Base-by-base conservation (phyloP, 1,140 invertebrate species). In the Drosophila varians region DNA sequence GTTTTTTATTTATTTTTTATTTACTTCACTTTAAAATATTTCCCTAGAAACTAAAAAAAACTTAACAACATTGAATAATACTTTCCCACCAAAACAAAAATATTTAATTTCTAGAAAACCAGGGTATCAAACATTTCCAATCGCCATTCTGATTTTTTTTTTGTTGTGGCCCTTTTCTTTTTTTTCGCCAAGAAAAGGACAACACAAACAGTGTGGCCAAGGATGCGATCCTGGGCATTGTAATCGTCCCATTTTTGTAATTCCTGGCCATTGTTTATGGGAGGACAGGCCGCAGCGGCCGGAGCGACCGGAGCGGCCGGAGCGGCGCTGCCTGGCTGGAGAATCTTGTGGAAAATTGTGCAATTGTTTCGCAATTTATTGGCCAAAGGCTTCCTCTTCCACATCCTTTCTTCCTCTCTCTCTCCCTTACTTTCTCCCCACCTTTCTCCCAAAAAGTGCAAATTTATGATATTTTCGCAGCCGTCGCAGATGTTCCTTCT, bases 341-440 rank as follows among this genome's bases (percentile, higher is more conserved):
- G 83, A 77, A 83, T 88, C 76, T 89, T 89, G 60, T 89, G 84
- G 77, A 89, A 89, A 89, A 88, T 89, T 89, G 86, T 82, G 79
- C 79, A 89, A 89, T 89, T 89, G 84, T 89, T 84, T 89, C 61
- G 86, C 86, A 84, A 89, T 89, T 89, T 89, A 89, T 89, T 89
- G 79, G 79, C 66, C 72, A 66, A 87, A 76, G 62, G 84, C 73
- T 73, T 72, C 55, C 56, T 46, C 46, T 42, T 48, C 45, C 47
- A 14, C 40, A 31, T 14, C 49, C 54, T 54, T 12, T 40, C 28
- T 16, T 19, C 9, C 28, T 31, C 16, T 26, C 7, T 40, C 19
- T 12, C 23, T 42, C 42, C 18, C n/a, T n/a, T 38, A 40, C 36
- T 68, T 51, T 58, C 43, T 42, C 38, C 6, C 7, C 34, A 4